Percentiles rank a stretch among this genome's conserved stretches.
These are phyloP conservation scores for Crossaster papposus DNA, from an alignment of 53 echinoderm and acorn worm genomes.

Conservation along the genomic window DNA sequence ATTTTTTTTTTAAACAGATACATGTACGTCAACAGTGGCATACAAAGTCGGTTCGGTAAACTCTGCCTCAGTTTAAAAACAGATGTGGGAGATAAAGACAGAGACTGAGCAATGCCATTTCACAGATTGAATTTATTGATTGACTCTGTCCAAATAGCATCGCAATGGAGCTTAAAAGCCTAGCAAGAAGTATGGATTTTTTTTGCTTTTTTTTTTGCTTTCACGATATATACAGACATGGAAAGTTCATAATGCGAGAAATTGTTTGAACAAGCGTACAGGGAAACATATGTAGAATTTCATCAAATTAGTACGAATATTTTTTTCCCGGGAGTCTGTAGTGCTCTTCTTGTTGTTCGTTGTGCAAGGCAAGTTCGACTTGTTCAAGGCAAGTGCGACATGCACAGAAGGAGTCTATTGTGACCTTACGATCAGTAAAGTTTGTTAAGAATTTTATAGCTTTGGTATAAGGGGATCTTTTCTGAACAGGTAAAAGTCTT, in stretches of 20 bases:
- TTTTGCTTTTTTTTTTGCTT: not conserved
- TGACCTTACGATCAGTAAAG: not conserved
- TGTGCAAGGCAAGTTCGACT: no score
- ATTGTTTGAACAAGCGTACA: not conserved
- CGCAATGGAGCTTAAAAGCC: conserved; percentile 13
- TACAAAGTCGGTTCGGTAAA: not conserved
- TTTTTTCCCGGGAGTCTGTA: not conserved
- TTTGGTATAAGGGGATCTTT: not conserved
- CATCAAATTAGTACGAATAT: not conserved
- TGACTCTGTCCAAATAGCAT: not conserved
- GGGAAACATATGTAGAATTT: not conserved
- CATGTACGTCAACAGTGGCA: not conserved
- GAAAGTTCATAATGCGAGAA: not conserved
- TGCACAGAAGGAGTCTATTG: not conserved
- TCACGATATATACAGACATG: not conserved
- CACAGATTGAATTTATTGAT: conserved; percentile 29
- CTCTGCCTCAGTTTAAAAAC: not conserved
- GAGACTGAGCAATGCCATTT: not conserved
- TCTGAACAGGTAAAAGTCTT: not conserved
- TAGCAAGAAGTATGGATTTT: not conserved
- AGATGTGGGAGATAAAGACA: not conserved
- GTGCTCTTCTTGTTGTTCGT: not conserved
- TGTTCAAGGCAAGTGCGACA: no score
- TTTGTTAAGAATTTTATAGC: not conserved
- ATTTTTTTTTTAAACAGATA: not conserved